Evolutionary conservation across 2,113 vertebrate species (phyloP).

Genomic region (Propithecus coquereli): DNA sequence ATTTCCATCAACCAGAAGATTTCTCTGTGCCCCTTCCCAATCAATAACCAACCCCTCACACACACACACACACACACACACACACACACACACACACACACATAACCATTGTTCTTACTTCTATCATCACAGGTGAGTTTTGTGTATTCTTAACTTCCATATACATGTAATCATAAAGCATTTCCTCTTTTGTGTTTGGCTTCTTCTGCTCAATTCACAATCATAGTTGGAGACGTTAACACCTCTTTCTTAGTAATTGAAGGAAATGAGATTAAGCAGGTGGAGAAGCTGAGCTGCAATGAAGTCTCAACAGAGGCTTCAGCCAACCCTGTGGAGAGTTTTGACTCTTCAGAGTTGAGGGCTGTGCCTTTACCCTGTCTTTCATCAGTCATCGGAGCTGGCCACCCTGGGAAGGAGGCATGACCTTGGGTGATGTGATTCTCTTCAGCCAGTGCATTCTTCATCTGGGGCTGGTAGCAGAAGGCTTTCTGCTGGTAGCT

Average conservation of each 20-base stretch:
- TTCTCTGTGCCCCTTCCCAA: neutral
- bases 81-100: neutral
- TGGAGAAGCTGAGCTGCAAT: neutral
- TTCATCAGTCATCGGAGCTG: neutral
- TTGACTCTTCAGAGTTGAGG: neutral
- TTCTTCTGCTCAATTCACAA: neutral
- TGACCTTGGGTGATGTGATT: neutral
- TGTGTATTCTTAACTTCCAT: neutral
- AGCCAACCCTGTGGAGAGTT: neutral
- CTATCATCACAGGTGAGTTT: neutral
- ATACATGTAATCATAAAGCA: neutral
- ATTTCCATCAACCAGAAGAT: neutral
- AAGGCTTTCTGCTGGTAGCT: neutral
- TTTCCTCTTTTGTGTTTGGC: neutral
- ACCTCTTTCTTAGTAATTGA: neutral
- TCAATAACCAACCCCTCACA: neutral
- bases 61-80: neutral
- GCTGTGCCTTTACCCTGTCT: neutral
- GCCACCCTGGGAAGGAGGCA: neutral
- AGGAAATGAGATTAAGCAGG: neutral
- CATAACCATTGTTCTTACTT: neutral
- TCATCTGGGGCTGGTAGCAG: neutral
- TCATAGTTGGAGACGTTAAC: neutral
- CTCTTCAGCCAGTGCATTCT: neutral
- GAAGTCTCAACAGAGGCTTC: neutral